Conservation (phyloP, 53 echinoderm and acorn worm species). For the Holothuria scabra region DNA sequence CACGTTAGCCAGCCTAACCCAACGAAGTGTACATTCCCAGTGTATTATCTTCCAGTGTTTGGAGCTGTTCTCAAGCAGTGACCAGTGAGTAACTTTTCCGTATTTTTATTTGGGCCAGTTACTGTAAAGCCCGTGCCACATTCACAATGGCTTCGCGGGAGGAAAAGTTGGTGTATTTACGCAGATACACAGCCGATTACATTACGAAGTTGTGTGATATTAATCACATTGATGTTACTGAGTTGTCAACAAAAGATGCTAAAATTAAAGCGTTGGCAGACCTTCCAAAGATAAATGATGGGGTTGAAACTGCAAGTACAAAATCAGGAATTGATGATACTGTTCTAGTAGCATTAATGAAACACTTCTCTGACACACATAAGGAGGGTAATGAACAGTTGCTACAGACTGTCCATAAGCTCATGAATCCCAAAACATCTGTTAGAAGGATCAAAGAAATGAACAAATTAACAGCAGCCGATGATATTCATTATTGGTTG, state of each 20-base stretch:
- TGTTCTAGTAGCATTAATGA: constrained; percentile 10
- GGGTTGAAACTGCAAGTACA: not conserved
- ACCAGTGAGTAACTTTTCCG: no score
- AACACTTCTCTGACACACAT: constrained; percentile 20
- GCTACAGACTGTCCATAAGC: not conserved
- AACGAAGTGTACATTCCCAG: no score
- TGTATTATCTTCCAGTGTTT: no score
- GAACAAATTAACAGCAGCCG: not conserved
- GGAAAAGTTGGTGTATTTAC: no score
- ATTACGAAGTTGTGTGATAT: constrained; percentile 23
- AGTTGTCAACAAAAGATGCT: not conserved
- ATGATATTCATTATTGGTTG: constrained; percentile 26
- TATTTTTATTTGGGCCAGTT: no score
- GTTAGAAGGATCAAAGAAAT: not conserved
- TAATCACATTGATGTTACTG: constrained; percentile 12
- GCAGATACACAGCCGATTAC: not conserved
- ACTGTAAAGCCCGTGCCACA: no score
- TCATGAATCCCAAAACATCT: not conserved
- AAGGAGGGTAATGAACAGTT: constrained; percentile 21
- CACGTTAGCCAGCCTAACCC: no score
- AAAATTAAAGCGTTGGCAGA: constrained; percentile 19
- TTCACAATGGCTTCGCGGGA: no score
- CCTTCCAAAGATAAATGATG: constrained; percentile 5
- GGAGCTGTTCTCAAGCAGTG: no score
- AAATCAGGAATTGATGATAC: constrained; percentile 23